Evolutionary conservation across 2,888 invertebrate genomes (phyloP), one percentile per base, ranked within the genome.

Genomic region (Amphipyra berbera): DNA sequence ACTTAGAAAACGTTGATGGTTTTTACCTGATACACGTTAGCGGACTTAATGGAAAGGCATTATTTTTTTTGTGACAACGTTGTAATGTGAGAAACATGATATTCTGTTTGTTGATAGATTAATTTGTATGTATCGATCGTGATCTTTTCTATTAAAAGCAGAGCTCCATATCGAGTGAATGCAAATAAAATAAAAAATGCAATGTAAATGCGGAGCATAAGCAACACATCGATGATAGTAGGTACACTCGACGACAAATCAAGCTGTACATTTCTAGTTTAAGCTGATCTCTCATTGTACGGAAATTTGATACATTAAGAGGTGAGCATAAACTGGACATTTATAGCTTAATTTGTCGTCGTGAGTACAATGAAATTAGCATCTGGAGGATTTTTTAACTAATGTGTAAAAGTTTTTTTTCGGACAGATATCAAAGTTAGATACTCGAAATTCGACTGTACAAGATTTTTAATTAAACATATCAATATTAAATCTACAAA

Each of bases 1-100:
- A 82, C 72, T 79, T 77, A 79, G 72, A 71, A 74, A 79, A 72
- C 46, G 40, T 67, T 49, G 56, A 47, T 38, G 6, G 53, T 61
- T 74, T 76, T 68, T 66, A 37, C 21, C 15, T 9, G 30, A 42
- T 62, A 57, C 52, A 63, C 55, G 33, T 55, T 44, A 56, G 47
- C 21, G 41, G 54, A 44, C 21, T 15, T 53, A 60, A 59, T 55
- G 47, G 37, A 52, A 54, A 50, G 10, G 30, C 12, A 48, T 50
- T 41, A 12, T 50, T 65, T 76, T 67, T 67, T 64, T 52, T 54
- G n/a, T 9, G 7, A 12, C 41, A 9, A 27, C 12, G 30, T 54
- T 54, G 49, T 48, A 15, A 73, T 58, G 54, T 47, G 40, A 44
- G 15, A 8, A n/a, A 33, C 38, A 38, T 45, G 15, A 59, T 64